Evolutionary conservation across 53 echinoderm and acorn worm species (phyloP), one percentile per base, ranked within the genome.

Genomic region (Apostichopus leukothele): DNA sequence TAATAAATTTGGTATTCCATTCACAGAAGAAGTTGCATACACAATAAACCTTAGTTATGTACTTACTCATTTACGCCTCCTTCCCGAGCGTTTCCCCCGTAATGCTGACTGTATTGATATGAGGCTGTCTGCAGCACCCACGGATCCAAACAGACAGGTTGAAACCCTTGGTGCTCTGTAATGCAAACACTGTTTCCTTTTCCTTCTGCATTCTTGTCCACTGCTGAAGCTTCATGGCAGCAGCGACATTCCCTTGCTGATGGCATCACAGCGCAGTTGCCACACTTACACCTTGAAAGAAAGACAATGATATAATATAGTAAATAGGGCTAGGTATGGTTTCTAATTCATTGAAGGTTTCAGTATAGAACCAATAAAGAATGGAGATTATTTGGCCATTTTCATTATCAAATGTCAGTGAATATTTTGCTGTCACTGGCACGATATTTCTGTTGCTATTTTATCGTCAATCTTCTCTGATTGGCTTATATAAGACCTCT

Each of bases 81-180:
- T 67, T 73, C 74, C 53, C 73, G 19, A 18, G 83, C 90, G 0
- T 52, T 10, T 52, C 6, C 74, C 1, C 90, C 90, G 53, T 90
- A 90, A 54, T 73, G 83, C 11, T 90, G 90, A n/a, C 73, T 73
- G 26, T 83, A 90, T 19, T 52, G 51, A 12, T 51, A 74, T n/a
- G 83, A 90, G 52, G 90, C 90, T 23, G 90, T 90, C 53, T 83
- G 51, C 18, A 90, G 16, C n/a, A 71, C 83, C 83, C 83, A 90
- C 3, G 14, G 7, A 9, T 90, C 57, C 1, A 90, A 83, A 53
- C 90, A 90, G 52, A 90, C 84, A 19, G n/a, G 9, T 8, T 18
- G 18, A 74, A 90, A 90, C 6, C 90, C 90, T n/a, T 83, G 90
- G 25, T 90, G 90, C 4, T 51, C n/a, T 9, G 83, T 90, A 13